Evolutionary conservation across 2,113 vertebrate species (phyloP).

Genomic region (Ascaphus truei): DNA sequence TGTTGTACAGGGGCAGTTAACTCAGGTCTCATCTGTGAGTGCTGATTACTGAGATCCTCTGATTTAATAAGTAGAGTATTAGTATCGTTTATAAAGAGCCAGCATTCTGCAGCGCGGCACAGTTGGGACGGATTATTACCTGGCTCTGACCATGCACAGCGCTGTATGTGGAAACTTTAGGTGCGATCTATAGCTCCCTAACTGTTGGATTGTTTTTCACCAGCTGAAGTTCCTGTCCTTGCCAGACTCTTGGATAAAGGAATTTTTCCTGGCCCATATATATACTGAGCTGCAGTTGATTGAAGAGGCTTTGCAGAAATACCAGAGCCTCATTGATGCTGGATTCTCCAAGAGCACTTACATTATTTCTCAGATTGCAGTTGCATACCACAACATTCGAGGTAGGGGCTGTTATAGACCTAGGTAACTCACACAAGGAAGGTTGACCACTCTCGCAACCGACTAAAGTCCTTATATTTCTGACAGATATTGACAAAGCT

Average conservation of each 20-base stretch:
- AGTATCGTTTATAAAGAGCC: too few species aligned
- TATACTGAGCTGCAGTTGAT: conserved; percentile 98
- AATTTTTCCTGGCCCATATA: conserved; percentile 98
- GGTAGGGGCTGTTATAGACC: conserved; percentile 56
- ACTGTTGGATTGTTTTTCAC: too few species aligned
- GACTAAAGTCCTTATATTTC: conserved; percentile 66
- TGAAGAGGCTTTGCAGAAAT: conserved; percentile 94
- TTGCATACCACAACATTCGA: conserved; percentile 97
- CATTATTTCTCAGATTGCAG: conserved; percentile 96
- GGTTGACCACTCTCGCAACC: conserved; percentile 94
- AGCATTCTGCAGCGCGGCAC: too few species aligned
- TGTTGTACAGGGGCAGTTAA: too few species aligned
- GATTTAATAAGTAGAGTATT: too few species aligned
- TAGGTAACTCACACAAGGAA: not conserved
- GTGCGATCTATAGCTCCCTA: too few species aligned
- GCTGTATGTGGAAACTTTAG: too few species aligned
- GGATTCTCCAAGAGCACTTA: conserved; percentile 98
- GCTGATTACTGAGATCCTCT: too few species aligned
- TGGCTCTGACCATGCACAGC: too few species aligned
- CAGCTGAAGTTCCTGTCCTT: conserved; percentile 94
- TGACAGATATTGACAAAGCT: conserved; percentile 93
- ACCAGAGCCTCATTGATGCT: conserved; percentile 91
- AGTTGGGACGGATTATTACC: too few species aligned
- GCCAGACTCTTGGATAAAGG: conserved; percentile 95
- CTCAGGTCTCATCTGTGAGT: too few species aligned